phyloP scores from a whole-genome alignment of 2,888 invertebrate species.

The Ophraella communa region DNA sequence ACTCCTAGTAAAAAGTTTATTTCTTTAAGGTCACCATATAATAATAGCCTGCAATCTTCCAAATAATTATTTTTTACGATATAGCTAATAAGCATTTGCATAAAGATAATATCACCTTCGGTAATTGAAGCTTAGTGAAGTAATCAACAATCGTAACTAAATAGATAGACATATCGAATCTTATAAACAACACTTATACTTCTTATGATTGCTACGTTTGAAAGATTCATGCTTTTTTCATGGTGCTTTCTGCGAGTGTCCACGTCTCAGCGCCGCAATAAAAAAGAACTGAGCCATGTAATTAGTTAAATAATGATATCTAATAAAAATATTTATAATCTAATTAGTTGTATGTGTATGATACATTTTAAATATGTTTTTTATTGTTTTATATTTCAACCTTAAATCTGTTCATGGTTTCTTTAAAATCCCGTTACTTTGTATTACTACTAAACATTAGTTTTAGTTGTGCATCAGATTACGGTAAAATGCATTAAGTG shows the following conservation, averaged over 20 bases:
- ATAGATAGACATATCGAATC: not conserved
- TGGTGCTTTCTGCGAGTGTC: not conserved
- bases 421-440: not conserved
- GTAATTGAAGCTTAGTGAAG: not conserved
- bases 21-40: not conserved
- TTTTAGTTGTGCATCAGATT: not conserved
- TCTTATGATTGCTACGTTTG: not conserved
- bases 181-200: not conserved
- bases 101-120: not conserved
- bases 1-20: not conserved
- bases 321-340: not conserved
- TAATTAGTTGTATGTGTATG: too few relatives aligned
- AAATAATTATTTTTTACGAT: constrained; percentile 1
- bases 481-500: not conserved
- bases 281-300: not conserved
- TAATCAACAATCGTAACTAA: not conserved
- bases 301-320: not conserved
- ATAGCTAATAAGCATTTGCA: not conserved
- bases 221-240: too few relatives aligned
- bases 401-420: not conserved
- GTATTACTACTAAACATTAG: not conserved
- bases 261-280: not conserved
- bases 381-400: too few relatives aligned
- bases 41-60: not conserved
- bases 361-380: not conserved